phyloP scores from a whole-genome alignment of 2,113 vertebrate species.

The Carassius carassius region DNA sequence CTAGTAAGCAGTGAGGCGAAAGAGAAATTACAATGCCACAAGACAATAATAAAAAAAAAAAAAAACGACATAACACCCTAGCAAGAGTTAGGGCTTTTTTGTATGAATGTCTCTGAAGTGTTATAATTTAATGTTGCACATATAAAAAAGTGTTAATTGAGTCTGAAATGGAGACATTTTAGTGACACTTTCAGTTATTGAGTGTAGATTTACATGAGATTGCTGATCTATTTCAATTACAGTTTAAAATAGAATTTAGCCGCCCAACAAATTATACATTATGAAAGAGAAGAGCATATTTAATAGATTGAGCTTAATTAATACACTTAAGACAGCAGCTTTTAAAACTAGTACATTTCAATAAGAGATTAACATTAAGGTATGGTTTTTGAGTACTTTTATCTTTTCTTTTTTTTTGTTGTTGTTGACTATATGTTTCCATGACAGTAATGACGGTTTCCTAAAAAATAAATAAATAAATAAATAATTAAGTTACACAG shows the following conservation, averaged over 20 bases:
- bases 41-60: too few species aligned
- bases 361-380: neutral
- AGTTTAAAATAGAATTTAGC: neutral
- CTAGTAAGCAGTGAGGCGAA: too few species aligned
- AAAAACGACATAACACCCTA: neutral
- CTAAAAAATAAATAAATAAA: too few species aligned
- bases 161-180: conserved; percentile 24
- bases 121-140: conserved; percentile 27
- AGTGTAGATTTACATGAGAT: neutral
- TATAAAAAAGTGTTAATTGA: conserved; percentile 36
- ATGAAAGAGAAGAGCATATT: neutral
- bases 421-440: too few species aligned
- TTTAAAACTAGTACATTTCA: neutral
- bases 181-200: neutral
- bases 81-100: neutral
- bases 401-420: too few species aligned
- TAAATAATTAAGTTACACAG: too few species aligned
- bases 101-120: conserved; percentile 30
- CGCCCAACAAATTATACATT: neutral
- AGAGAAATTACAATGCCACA: too few species aligned
- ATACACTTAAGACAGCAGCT: neutral
- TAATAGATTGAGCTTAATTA: neutral
- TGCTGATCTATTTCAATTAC: neutral
- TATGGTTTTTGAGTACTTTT: neutral
- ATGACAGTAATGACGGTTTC: too few species aligned